Base-by-base conservation (phyloP, 2,113 vertebrate species). In the Passerina amoena region DNA sequence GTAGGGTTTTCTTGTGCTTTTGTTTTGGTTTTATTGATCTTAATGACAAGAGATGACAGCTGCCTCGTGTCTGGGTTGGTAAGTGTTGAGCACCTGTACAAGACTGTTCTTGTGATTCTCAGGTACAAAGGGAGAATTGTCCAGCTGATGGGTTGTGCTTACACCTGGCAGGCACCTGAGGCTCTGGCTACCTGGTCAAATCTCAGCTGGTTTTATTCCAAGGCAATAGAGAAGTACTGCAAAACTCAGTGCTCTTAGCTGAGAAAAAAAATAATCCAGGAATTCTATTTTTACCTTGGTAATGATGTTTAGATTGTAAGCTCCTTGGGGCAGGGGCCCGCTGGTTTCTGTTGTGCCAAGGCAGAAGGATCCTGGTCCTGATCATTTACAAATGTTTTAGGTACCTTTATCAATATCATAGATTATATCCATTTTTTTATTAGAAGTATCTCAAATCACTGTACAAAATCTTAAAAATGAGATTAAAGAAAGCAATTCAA, bases 311-410 rank as follows among this genome's bases (percentile, higher is more conserved):
- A 97, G 96, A 97, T 96, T 97, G 96, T 97, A 96, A 97, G 96
- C 96, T 97, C 96, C 86, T 96, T 95, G 95, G 95, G 94, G 96
- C 96, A 97, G 93, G 96, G 95, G 91, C 89, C 88, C 57, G 60
- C 47, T 73, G 22, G 19, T 94, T 69, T 78, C 13, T 76, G 7
- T 69, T 87, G 80, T 86, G 40, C 81, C 56, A n/a, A 94, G 77
- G 57, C 37, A 92, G 88, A 75, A 82, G 80, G 48, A 65, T 91
- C 82, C 65, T 77, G 71, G 48, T 88, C 51, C 61, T 89, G 20
- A 79, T 28, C 35, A 3, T 56, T 54, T 64, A 47, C 31, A 37
- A 68, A 59, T 17, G 1, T 3, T 80, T 51, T 73, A 81, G 54
- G 40, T 93, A 56, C 42, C 61, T 70, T 10, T 59, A 63, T 54